Conservation (phyloP, 2,888 invertebrate species). For the Phasia obesa region DNA sequence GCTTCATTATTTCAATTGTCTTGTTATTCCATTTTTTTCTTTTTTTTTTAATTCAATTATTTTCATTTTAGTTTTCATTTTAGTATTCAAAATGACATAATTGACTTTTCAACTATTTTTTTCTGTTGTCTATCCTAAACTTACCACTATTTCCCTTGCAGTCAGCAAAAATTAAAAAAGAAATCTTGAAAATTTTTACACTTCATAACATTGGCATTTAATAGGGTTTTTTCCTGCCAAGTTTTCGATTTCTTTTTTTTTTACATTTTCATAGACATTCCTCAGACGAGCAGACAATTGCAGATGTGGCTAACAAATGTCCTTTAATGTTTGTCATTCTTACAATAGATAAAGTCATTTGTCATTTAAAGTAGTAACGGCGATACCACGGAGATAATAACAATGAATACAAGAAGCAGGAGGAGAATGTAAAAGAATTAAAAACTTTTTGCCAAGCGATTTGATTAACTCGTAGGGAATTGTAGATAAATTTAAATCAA, state of each 20-base stretch:
- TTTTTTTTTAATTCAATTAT: background rate
- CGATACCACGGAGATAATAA: slow-evolving; percentile 24
- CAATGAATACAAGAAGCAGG: slow-evolving; percentile 27
- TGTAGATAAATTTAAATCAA: background rate
- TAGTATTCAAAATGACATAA: slow-evolving; percentile 26
- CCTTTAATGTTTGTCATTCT: slow-evolving; percentile 16
- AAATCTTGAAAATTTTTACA: slow-evolving; percentile 9
- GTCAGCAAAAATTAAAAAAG: background rate
- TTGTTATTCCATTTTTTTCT: background rate
- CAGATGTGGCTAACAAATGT: slow-evolving; percentile 40
- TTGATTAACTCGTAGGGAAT: background rate
- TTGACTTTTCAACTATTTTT: slow-evolving; percentile 24
- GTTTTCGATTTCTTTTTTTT: slow-evolving; percentile 24
- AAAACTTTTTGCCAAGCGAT: background rate
- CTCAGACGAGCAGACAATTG: slow-evolving; percentile 13
- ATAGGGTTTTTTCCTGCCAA: slow-evolving; percentile 24
- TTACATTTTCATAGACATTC: slow-evolving; percentile 1
- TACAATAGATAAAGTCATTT: slow-evolving; percentile 25
- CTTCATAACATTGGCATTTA: slow-evolving; percentile 40
- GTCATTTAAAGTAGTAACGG: slow-evolving; percentile 3
- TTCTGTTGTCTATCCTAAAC: background rate
- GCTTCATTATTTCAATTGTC: background rate
- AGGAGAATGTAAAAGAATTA: slow-evolving; percentile 5
- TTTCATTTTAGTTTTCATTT: background rate
- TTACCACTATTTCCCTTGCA: slow-evolving; percentile 1